Base-by-base conservation (phyloP, 2,888 invertebrate species). In the Halocaridina rubra region DNA sequence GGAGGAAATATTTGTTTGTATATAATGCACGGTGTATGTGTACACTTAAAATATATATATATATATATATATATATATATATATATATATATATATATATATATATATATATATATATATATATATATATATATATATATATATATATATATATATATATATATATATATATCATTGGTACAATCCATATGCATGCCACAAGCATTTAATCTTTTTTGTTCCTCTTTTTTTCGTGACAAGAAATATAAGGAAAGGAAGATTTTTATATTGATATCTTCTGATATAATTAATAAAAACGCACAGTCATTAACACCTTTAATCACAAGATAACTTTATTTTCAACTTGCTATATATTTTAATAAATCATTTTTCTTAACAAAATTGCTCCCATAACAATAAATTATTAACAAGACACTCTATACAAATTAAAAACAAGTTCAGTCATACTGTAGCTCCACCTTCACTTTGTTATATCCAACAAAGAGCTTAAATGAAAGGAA, bases 41-140 rank as follows among this genome's bases (percentile, higher is more conserved):
- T n/a, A n/a, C n/a, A n/a, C n/a, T n/a, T n/a, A n/a, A n/a, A n/a
- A n/a, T n/a, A n/a, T n/a, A n/a, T n/a, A n/a, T n/a, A n/a, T 69
- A 24, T 27, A 29, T 22, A 69, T 27, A 27, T 7, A 8, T 22
- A 69, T 29, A 69, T 7, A 10, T 69, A 4, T 1, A 71, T 71
- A 30, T 71, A 30, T 71, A 71, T 71, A 71, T 71, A 71, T 71
- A 30, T 71, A 71, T 71, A 71, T 71, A 30, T 71, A 24, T 71
- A 30, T 71, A 30, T 30, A 30, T 71, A 71, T 71, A 29, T 24
- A 71, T 24, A 71, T 71, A 30, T 71, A 71, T 71, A 71, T 24
- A 30, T 71, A 71, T 71, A 30, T 71, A 71, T 71, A 30, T 71
- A 32, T 32, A 71, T 71, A 32, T 71, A 32, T 71, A 32, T 29